A percentile compares a stretch with the other conserved stretches of the same genome.
phyloP scores from a whole-genome alignment of 2,113 vertebrate genomes.

The Erinaceus europaeus region DNA sequence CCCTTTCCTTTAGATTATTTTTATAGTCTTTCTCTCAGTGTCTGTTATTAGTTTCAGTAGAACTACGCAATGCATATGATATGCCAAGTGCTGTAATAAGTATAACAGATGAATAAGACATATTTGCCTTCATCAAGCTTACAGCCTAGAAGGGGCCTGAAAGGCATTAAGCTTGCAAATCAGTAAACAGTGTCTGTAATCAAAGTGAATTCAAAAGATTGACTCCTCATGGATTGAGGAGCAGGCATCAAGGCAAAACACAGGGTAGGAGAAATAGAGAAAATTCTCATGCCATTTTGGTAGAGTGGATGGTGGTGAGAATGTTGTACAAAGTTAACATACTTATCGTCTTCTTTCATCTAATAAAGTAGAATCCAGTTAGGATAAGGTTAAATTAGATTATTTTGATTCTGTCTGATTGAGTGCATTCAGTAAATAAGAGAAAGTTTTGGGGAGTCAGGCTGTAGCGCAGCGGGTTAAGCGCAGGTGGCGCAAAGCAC shows the following conservation, averaged over 20 bases:
- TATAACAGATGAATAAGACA: not conserved
- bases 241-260: not conserved
- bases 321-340: not conserved
- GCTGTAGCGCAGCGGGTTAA: too few relatives aligned
- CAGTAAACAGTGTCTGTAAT: not conserved
- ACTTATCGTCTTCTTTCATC: not conserved
- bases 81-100: not conserved
- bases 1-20: too few relatives aligned
- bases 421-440: not conserved
- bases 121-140: not conserved
- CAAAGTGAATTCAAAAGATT: not conserved
- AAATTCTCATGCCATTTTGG: not conserved
- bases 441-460: too few relatives aligned
- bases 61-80: not conserved
- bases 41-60: not conserved
- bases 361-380: conserved; percentile 15
- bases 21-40: too few relatives aligned
- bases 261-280: not conserved
- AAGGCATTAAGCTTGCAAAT: not conserved
- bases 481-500: too few relatives aligned
- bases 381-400: not conserved
- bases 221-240: not conserved
- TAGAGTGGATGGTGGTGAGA: rapidly evolving
- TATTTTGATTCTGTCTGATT: not conserved
- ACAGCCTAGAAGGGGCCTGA: not conserved